Evolutionary conservation across 2,113 vertebrate species (phyloP), one percentile per base, ranked within the genome.

Genomic region (Trogon melanurus): DNA sequence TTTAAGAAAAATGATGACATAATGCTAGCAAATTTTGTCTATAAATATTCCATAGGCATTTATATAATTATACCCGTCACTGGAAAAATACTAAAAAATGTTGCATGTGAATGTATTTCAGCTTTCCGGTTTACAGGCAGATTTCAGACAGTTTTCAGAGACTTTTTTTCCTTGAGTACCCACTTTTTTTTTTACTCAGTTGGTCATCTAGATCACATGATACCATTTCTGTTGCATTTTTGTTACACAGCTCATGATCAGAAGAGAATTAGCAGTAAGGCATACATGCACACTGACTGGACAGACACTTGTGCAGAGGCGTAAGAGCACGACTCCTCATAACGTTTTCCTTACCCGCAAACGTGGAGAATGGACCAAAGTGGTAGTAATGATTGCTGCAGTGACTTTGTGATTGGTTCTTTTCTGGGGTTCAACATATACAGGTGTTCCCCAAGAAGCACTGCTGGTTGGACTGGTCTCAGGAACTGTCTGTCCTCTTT

Each of bases 121-220:
- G 64, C 10, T 56, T 47, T 26, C 5, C 4, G 4, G 6, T 30
- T 88, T 53, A 44, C 29, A 56, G 16, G 38, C 8, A 66, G 14
- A 80, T 93, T 86, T 83, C 75, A 53, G 72, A 66, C 8, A 66
- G 14, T 83, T 93, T 86, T 83, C 75, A 53, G 72, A 66, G 11
- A 25, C 5, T 57, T 34, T 67, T 67, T 72, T 82, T 15, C 26
- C 32, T 45, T 45, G 32, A 67, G 6, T 65, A 27, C 27, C 74
- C 10, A 32, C 4, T 25, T 70, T 51, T 50, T 84, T 83, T 22
- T 41, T 41, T 12, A 36, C 53, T 29, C 41, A 45, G 8, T 21
- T 78, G 13, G 12, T 65, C 38, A 29, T 30, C 16, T 48, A 27
- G 54, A 61, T 76, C 26, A 13, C 22, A 3, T 12, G 51, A 22